Evolutionary conservation across 2,113 vertebrate species (phyloP).

Genomic region (Tichodroma muraria): DNA sequence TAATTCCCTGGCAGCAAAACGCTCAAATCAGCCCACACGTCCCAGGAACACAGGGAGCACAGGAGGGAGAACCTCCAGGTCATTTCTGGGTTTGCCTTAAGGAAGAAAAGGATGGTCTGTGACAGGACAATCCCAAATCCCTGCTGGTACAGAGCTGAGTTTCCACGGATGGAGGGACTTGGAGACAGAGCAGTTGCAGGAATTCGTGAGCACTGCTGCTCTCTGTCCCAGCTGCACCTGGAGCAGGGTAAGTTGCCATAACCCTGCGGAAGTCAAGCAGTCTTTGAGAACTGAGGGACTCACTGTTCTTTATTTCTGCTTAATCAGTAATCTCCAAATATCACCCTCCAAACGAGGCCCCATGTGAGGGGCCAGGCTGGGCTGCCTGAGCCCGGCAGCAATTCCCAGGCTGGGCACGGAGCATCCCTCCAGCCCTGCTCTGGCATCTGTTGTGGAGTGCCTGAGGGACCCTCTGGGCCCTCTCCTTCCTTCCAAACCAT

Average conservation of each 20-base stretch:
- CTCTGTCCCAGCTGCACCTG: background rate
- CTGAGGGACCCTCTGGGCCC: background rate
- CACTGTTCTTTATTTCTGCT: background rate
- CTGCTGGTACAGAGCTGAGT: background rate
- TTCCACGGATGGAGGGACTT: too few relatives aligned
- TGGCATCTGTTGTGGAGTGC: background rate
- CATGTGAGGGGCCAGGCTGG: background rate
- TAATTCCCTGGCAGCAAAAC: background rate
- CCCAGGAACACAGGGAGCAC: background rate
- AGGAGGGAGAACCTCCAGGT: rapidly evolving
- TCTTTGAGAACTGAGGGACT: background rate
- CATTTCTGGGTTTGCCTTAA: background rate
- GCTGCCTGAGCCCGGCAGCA: background rate
- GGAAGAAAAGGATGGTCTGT: too few relatives aligned
- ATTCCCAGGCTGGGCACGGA: background rate
- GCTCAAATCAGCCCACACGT: too few relatives aligned
- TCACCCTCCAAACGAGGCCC: background rate
- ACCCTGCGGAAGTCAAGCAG: background rate
- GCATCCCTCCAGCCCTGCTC: background rate
- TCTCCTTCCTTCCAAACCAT: background rate
- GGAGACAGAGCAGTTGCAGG: background rate
- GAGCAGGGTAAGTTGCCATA: rapidly evolving
- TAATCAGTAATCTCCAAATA: background rate
- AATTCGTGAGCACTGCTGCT: background rate
- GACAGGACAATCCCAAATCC: background rate